Percentiles rank a stretch among this genome's conserved stretches.
Evolutionary conservation across 1,140 invertebrate genomes (phyloP).

Genomic region (Aphelenchoides fujianensis): DNA sequence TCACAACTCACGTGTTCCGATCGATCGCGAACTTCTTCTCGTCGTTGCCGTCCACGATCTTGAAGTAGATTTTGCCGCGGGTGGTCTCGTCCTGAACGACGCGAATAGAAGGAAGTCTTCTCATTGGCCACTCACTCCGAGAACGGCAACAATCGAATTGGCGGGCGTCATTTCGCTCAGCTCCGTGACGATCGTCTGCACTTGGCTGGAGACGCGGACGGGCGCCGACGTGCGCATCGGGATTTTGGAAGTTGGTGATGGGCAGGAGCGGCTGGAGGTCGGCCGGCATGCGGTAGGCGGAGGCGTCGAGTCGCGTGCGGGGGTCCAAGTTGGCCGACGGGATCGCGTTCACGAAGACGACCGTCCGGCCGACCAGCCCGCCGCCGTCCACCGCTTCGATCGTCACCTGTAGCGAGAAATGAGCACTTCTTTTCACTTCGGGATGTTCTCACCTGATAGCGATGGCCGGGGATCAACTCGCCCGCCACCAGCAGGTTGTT

Average conservation of each 20-base stretch:
- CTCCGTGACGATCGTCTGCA: conserved; percentile 55
- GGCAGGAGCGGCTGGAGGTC: conserved; percentile 17
- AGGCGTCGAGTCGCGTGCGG: background rate
- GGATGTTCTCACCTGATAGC: conserved; percentile 47
- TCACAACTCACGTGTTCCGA: conserved; percentile 38
- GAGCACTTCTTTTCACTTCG: background rate
- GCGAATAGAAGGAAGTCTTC: conserved; percentile 1
- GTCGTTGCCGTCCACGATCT: conserved; percentile 56
- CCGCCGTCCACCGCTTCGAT: conserved; percentile 56
- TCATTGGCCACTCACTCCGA: conserved; percentile 42
- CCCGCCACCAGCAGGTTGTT: conserved; percentile 51
- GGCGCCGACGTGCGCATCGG: background rate
- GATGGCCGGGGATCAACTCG: conserved; percentile 46
- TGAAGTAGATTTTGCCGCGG: conserved; percentile 36
- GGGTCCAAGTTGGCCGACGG: background rate
- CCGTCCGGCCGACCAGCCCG: conserved; percentile 42
- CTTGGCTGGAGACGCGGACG: conserved; percentile 30
- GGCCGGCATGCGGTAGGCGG: background rate
- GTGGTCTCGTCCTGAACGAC: conserved; percentile 48
- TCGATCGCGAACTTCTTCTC: conserved; percentile 55
- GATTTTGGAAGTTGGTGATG: conserved; percentile 12
- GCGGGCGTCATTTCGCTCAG: conserved; percentile 54
- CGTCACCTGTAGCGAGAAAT: conserved; percentile 39
- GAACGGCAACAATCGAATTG: conserved; percentile 48
- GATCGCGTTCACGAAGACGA: conserved; percentile 52